Evolutionary conservation across 1,140 invertebrate species (phyloP).

Genomic region (Panonychus citri): DNA sequence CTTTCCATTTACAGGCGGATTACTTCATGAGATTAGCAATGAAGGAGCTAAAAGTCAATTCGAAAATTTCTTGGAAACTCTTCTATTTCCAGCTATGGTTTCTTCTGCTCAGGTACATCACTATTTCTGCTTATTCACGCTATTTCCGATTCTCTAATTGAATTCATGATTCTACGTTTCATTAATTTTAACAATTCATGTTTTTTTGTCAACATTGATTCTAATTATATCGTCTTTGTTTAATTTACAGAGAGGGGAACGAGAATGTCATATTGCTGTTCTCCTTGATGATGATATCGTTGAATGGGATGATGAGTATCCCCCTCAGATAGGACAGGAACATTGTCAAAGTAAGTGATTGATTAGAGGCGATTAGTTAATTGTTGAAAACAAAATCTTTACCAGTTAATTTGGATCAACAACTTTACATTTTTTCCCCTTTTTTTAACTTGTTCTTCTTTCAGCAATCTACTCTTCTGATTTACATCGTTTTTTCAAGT

Average conservation of each 20-base stretch:
- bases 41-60: slow-evolving; percentile 93
- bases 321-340: slow-evolving; percentile 95
- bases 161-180: too few species aligned
- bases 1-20: slow-evolving; percentile 39
- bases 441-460: slow-evolving; percentile 6
- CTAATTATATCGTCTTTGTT: too few species aligned
- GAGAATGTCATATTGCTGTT: slow-evolving; percentile 53
- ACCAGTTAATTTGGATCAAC: neutral
- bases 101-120: slow-evolving; percentile 46
- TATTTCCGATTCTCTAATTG: too few species aligned
- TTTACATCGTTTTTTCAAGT: slow-evolving; percentile 77
- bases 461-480: slow-evolving; percentile 30
- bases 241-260: slow-evolving; percentile 12
- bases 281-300: slow-evolving; percentile 83
- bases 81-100: slow-evolving; percentile 89
- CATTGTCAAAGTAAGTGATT: slow-evolving; percentile 61
- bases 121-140: too few species aligned
- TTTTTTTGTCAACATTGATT: neutral
- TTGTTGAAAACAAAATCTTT: neutral
- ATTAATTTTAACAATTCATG: neutral
- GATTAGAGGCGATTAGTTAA: too few species aligned
- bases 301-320: slow-evolving; percentile 96
- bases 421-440: neutral
- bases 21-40: slow-evolving; percentile 93
- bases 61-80: slow-evolving; percentile 77